Base-by-base conservation (phyloP, 2,888 invertebrate genomes). In the Eretmocerus hayati region DNA sequence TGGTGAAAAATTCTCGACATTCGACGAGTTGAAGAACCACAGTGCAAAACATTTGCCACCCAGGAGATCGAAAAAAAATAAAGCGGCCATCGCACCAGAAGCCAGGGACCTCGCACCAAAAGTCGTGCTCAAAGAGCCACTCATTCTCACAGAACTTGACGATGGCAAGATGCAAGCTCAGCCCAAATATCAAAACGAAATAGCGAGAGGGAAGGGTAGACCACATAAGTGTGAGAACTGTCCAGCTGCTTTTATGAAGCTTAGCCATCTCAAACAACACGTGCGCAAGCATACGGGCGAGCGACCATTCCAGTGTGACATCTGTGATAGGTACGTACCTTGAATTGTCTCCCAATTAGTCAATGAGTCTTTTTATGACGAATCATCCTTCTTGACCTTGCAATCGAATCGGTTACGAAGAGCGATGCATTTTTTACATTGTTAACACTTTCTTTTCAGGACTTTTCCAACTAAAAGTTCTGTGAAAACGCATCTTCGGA, bases 211-310 rank as follows among this genome's bases (percentile, higher is more conserved):
- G 8, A 63, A 64, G 30, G 58, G 58, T 3, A 66, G 79, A 42
- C 78, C 78, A 2, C 75, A 74, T 55, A 68, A 69, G 40, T 79
- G 79, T 62, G 60, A 58, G 53, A 59, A 63, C 6, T 70, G 71
- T 48, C 64, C 67, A 4, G 71, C 76, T 11, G 74, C 75, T 3
- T 79, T 79, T 58, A 75, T 77, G 60, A 81, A 80, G 60, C 75
- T 77, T 13, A 77, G 77, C 53, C 79, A 80, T 59, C 67, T 81
- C 43, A 79, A 79, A 54, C 78, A 79, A 55, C 72, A 72, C 43
- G 61, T 61, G 58, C 61, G 68, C 4, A 64, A 67, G 11, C 72
- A 72, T 38, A 71, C 70, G 0, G 71, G 72, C 9, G 67, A 69
- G 53, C 60, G 68, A 45, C 72, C 72, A 2, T 73, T 69, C 48